phyloP scores from a whole-genome alignment of 2,888 invertebrate species.

The Lapara coniferarum region DNA sequence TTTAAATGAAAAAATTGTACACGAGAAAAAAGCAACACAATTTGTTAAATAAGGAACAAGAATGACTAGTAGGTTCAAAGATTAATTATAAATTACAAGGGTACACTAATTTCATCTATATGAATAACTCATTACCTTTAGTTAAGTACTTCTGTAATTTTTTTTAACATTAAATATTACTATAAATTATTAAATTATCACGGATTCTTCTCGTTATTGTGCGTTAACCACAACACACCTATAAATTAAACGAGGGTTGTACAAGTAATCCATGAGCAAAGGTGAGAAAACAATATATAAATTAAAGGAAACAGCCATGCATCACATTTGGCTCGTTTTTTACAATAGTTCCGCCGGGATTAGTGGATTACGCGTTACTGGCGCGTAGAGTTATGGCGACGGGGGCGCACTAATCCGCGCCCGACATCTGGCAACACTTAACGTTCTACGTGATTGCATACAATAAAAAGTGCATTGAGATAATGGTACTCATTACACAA shows the following conservation, averaged over 20 bases:
- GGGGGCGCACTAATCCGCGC: slow-evolving; percentile 39
- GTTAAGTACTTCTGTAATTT: too few species aligned
- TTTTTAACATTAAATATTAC: too few species aligned
- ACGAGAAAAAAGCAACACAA: too few species aligned
- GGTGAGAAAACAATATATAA: slow-evolving; percentile 48
- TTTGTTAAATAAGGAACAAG: too few species aligned
- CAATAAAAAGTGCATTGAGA: slow-evolving; percentile 8
- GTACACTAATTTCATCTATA: too few species aligned
- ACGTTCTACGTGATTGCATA: slow-evolving; percentile 8
- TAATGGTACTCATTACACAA: neutral
- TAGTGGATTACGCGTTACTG: slow-evolving; percentile 46
- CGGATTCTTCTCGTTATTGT: neutral
- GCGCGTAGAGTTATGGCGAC: slow-evolving; percentile 37
- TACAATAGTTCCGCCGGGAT: slow-evolving; percentile 39
- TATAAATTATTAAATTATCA: too few species aligned
- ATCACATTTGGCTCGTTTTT: slow-evolving; percentile 39
- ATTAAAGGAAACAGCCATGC: slow-evolving; percentile 44
- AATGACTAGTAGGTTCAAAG: too few species aligned
- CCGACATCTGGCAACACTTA: slow-evolving; percentile 34
- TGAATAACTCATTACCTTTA: too few species aligned
- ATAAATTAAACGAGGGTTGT: neutral
- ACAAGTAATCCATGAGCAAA: slow-evolving; percentile 31
- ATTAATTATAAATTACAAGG: too few species aligned
- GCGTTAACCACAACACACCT: neutral
- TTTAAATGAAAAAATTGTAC: neutral